Evolutionary conservation across 2,888 invertebrate genomes (phyloP).

Genomic region (Rhagium mordax): DNA sequence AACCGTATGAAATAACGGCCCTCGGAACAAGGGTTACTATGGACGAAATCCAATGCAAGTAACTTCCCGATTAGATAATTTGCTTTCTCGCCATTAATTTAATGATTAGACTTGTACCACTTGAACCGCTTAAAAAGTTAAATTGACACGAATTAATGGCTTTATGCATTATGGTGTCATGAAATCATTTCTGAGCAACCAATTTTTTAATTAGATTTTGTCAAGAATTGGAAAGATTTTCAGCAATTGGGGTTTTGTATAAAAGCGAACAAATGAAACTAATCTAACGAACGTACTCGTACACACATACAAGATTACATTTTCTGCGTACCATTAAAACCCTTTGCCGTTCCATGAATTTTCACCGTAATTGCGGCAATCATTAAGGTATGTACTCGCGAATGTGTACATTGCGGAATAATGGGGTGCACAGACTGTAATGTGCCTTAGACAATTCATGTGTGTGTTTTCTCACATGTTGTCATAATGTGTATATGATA

Average conservation of each 20-base stretch:
- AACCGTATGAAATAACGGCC: not conserved
- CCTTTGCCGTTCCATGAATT: not conserved
- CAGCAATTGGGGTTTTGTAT: too few species aligned
- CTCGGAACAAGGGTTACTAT: not conserved
- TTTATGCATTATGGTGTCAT: not conserved
- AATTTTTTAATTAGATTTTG: not conserved
- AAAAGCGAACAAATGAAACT: too few species aligned
- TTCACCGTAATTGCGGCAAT: not conserved
- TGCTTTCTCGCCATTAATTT: not conserved
- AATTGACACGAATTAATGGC: not conserved
- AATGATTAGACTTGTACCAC: not conserved
- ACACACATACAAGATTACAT: not conserved
- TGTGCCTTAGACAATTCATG: conserved; percentile 10
- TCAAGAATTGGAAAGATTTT: too few species aligned
- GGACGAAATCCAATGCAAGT: not conserved
- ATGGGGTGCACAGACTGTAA: conserved; percentile 1
- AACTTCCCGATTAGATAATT: not conserved
- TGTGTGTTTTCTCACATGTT: conserved; percentile 19
- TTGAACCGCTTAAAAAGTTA: not conserved
- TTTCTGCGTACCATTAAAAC: not conserved
- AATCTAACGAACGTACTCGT: too few species aligned
- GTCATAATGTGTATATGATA: conserved; percentile 13
- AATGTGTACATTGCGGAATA: not conserved
- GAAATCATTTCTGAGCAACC: not conserved
- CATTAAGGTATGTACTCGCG: not conserved